A percentile compares a stretch with the other conserved stretches of the same genome.
phyloP scores from a whole-genome alignment of 2,888 invertebrate genomes.

The Eupeodes latifasciatus region DNA sequence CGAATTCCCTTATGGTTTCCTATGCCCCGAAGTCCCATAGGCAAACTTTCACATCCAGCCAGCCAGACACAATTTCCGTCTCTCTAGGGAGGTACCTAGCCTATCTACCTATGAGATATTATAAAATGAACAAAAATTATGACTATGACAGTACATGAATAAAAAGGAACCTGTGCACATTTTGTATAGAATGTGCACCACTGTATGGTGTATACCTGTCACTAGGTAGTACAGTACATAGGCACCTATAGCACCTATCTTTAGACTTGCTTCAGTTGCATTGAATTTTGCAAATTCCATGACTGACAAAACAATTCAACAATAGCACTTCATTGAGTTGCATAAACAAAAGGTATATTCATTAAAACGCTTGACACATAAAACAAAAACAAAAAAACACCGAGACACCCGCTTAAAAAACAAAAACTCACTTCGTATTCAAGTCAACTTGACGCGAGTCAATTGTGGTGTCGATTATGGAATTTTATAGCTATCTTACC shows the following conservation, averaged over 20 bases:
- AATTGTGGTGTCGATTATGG: constrained; percentile 67
- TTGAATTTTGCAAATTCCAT: constrained; percentile 52
- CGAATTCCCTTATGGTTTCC: background rate
- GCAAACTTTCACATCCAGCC: constrained; percentile 24
- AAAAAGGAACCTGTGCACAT: background rate
- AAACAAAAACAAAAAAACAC: background rate
- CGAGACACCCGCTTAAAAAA: constrained; percentile 37
- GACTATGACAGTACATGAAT: constrained; percentile 42
- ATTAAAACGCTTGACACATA: constrained; percentile 43
- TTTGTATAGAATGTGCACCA: background rate
- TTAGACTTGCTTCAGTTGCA: constrained; percentile 9
- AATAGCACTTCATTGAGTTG: constrained; percentile 39
- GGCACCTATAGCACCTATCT: too few relatives aligned
- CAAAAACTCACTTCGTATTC: constrained; percentile 54
- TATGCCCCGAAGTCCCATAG: background rate
- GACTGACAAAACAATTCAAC: constrained; percentile 57
- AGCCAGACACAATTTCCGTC: constrained; percentile 50
- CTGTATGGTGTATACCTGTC: constrained; percentile 19
- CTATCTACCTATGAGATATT: constrained; percentile 13
- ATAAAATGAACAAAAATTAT: constrained; percentile 59
- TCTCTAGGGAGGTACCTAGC: background rate
- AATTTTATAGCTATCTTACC: constrained; percentile 45
- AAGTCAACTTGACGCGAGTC: constrained; percentile 63
- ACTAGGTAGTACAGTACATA: background rate
- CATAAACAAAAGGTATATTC: constrained; percentile 66